Base-by-base conservation (phyloP, 2,797 vertebrate species). In the Argya squamiceps region DNA sequence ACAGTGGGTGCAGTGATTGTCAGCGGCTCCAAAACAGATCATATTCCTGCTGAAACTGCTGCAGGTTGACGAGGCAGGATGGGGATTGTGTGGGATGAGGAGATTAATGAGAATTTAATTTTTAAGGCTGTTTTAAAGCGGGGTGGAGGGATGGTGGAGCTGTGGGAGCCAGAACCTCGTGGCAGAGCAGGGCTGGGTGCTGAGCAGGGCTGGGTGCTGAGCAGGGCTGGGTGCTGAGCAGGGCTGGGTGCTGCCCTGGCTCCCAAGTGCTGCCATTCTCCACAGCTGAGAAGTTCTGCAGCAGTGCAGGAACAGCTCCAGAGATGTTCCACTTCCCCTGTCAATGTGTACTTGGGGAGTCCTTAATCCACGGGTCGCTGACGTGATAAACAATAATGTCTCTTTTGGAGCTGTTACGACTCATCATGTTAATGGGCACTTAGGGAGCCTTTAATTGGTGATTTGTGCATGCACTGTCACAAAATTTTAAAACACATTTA, bases 391-490 rank as follows among this genome's bases (percentile, higher is more conserved):
- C 97, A 97, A 95, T 96, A 95, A 96, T 92, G 95, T 96, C 96
- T 97, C 95, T 95, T 96, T 96, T 62, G 90, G 92, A 95, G 95
- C 96, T 79, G 96, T 97, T 96, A 95, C 70, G 81, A 95, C 96
- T 97, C 93, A 97, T 96, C 96, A 92, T 90, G 94, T 93, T 96
- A 96, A 97, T 95, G 95, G 92, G 95, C 91, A 90, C 93, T 96
- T 71, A 89, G 96, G 97, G 97, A 97, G 92, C 60, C 94, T 86
- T 95, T 97, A 97, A 97, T 97, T 97, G 97, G 95, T 96, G 97
- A 97, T 97, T 97, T 97, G 97, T 95, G 96, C 97, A 94, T 22
- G 88, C 79, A 86, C 92, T 97, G 95, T 95, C 96, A 94, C 91
- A 84, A 96, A 97, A 96, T 96, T 97, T 96, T 96, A 97, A 96